Evolutionary conservation across 2,888 invertebrate genomes (phyloP), one percentile per base, ranked within the genome.

Genomic region (Hoplodrina ambigua): DNA sequence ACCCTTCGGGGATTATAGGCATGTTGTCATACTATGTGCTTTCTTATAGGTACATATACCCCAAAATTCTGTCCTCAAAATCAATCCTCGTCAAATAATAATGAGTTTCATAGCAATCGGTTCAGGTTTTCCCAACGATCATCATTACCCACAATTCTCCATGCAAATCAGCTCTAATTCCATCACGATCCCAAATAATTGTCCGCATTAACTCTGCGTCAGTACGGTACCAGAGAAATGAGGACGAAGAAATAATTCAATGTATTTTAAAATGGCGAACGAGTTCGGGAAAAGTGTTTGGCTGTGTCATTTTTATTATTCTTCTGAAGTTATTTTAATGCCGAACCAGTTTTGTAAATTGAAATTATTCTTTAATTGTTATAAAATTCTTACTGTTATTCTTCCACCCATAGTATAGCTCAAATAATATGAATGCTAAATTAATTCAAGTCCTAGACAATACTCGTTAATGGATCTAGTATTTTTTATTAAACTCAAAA

Each of bases 101-200:
- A 10, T n/a, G 30, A 55, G 19, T 20, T 15, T n/a, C 52, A 64
- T 25, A 66, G 19, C 30, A 56, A 71, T 66, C 64, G 46, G 41
- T 46, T 30, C 56, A 72, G 17, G 37, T 57, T 61, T 55, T 50
- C 46, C 41, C 52, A 68, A 74, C 30, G 10, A 57, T 57, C 57
- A 69, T 64, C 8, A 78, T 78, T 71, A 80, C 61, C 17, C 50
- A 55, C 44, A 62, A 65, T 53, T 65, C 44, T 37, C 41, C 55
- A 78, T 80, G 81, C 71, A 75, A 80, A 80, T 61, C 56, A 30
- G 44, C 55, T 67, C 15, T 50, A 67, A 71, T 71, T 56, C 81
- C 67, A 50, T 56, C 78, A 75, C 78, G 81, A 80, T 55, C 33
- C 30, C 41, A 68, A 64, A 80, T 80, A 69, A 76, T 69, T 78